Evolutionary conservation across 2,888 invertebrate species (phyloP).

Genomic region (Lydus trimaculatus): DNA sequence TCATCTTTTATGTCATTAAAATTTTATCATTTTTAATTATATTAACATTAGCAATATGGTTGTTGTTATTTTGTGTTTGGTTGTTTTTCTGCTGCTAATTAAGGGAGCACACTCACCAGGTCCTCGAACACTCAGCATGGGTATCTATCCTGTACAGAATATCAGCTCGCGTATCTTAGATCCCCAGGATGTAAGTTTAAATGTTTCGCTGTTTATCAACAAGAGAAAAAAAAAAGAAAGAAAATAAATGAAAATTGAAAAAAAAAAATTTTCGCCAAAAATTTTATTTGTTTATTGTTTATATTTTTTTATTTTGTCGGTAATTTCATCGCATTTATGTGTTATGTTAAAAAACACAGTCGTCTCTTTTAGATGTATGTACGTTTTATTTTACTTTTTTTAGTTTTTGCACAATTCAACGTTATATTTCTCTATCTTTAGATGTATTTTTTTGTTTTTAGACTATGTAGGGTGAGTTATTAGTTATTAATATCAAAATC

Average conservation of each 20-base stretch:
- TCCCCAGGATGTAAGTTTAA: constrained; percentile 86
- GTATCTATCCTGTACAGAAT: constrained; percentile 88
- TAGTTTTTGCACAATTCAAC: too few species aligned
- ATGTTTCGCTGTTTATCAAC: not conserved
- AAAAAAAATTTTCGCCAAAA: too few species aligned
- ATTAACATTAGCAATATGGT: constrained; percentile 44
- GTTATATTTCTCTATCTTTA: too few species aligned
- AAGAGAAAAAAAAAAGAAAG: not conserved
- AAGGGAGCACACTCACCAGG: constrained; percentile 93
- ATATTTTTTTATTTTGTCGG: too few species aligned
- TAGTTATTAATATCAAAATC: too few species aligned
- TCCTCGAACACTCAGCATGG: constrained; percentile 89
- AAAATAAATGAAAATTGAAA: not conserved
- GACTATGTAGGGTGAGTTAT: too few species aligned
- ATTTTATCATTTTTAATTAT: constrained; percentile 24
- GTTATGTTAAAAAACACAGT: too few species aligned
- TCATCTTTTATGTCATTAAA: constrained; percentile 23
- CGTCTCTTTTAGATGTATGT: not conserved
- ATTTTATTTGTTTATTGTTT: constrained; percentile 2
- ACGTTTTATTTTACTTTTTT: too few species aligned
- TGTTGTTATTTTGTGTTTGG: constrained; percentile 62
- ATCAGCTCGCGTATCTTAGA: constrained; percentile 87
- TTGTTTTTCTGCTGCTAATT: constrained; percentile 62
- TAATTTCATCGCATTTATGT: not conserved
- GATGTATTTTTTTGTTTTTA: too few species aligned